Evolutionary conservation across 2,797 vertebrate genomes (phyloP).

Genomic region (Falco rusticolus): DNA sequence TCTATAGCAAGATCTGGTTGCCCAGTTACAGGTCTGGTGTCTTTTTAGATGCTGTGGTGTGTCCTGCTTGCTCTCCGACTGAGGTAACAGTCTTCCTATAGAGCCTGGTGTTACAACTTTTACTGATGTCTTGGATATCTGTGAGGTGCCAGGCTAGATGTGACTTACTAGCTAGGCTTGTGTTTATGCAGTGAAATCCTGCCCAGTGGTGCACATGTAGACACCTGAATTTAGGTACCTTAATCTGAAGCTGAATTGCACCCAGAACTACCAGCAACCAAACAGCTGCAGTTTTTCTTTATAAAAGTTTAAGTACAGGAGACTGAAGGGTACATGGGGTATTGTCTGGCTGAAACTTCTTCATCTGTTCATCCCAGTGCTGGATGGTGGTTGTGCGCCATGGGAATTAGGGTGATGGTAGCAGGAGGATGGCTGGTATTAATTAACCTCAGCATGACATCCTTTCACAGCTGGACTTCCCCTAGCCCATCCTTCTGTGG

Average conservation of each 20-base stretch:
- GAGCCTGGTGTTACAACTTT: neutral
- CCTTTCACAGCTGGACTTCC: neutral
- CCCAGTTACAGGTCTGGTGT: neutral
- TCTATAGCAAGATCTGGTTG: neutral
- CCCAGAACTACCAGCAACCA: neutral
- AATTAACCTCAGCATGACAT: neutral
- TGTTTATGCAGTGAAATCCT: neutral
- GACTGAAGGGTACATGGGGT: neutral
- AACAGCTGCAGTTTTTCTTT: neutral
- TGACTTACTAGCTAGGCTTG: neutral
- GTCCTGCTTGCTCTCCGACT: neutral
- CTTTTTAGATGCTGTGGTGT: neutral
- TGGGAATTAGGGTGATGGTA: neutral
- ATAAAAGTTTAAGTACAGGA: neutral
- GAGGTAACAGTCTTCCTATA: neutral
- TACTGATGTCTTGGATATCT: neutral
- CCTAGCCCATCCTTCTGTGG: neutral
- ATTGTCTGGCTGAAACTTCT: neutral
- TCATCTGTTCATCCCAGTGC: neutral
- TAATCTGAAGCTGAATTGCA: neutral
- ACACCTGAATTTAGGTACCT: neutral
- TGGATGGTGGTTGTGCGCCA: neutral
- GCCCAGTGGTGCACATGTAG: neutral
- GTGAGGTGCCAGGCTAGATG: neutral
- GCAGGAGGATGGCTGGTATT: neutral